Percentiles rank a stretch among this genome's conserved stretches.
Conservation (phyloP, 35 echinoderm and acorn worm genomes). For the Patiria miniata region DNA sequence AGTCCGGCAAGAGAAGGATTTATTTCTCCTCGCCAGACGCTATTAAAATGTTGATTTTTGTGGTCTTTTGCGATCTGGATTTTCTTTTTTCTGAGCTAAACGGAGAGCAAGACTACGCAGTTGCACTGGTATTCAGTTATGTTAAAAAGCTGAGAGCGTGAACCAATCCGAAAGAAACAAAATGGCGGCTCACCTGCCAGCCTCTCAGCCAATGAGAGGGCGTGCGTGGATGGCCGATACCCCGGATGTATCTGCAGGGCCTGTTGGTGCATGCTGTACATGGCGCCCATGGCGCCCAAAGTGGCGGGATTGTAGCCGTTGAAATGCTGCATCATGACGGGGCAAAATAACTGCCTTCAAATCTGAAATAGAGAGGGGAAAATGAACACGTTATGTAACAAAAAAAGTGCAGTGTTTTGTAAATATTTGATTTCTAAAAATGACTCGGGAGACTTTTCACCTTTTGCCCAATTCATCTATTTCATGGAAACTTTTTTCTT, state of each 20-base stretch:
- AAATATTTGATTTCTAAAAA: too few species aligned
- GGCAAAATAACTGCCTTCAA: not conserved
- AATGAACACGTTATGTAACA: too few species aligned
- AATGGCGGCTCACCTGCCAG: conserved; percentile 80
- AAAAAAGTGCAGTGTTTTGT: too few species aligned
- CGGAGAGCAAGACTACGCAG: not conserved
- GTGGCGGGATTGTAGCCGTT: conserved; percentile 88
- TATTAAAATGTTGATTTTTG: too few species aligned
- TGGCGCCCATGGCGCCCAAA: conserved; percentile 82
- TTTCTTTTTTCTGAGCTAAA: not conserved
- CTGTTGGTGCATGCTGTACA: conserved; percentile 93
- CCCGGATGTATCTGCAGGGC: conserved; percentile 84
- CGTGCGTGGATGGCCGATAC: conserved; percentile 91
- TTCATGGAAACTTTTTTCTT: too few species aligned
- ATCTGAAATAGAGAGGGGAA: too few species aligned
- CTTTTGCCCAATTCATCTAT: too few species aligned
- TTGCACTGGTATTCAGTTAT: conserved; percentile 2
- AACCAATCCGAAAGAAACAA: not conserved
- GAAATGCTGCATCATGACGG: conserved; percentile 78
- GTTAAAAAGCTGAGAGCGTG: not conserved
- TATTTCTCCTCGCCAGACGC: too few species aligned
- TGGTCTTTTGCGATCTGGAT: too few species aligned
- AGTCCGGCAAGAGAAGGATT: too few species aligned
- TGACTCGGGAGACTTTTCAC: too few species aligned
- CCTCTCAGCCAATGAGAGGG: conserved; percentile 91